Percentiles rank a stretch among this genome's conserved stretches.
These are phyloP conservation scores for Agelaius phoeniceus DNA, from an alignment of 2,113 vertebrate species.

Conservation along the genomic window DNA sequence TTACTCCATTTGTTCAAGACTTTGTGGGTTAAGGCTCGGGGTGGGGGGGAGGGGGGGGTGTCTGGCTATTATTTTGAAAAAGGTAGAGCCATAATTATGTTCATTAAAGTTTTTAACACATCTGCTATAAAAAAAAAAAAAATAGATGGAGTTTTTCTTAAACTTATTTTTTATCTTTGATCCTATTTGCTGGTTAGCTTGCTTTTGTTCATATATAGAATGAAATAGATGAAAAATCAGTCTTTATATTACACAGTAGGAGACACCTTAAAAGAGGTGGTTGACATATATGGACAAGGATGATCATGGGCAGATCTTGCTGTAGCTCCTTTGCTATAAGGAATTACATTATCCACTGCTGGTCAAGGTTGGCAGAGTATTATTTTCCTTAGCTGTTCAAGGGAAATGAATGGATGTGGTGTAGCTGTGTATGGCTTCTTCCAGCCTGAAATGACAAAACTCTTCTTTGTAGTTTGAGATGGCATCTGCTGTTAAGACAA, in stretches of 20 bases:
- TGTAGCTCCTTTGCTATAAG: neutral
- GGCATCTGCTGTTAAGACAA: neutral
- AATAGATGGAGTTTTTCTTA: neutral
- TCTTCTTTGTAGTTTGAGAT: neutral
- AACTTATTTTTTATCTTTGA: neutral
- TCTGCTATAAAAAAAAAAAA: neutral
- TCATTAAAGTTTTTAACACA: neutral
- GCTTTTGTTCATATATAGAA: neutral
- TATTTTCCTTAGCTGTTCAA: neutral
- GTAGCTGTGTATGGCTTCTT: neutral
- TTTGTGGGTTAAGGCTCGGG: neutral
- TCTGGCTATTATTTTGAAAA: neutral
- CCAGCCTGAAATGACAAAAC: neutral
- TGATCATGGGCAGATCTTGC: neutral
- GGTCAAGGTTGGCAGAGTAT: neutral
- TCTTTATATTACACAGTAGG: neutral
- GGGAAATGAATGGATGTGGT: neutral
- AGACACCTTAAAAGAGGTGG: neutral
- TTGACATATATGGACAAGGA: neutral
- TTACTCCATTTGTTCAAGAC: neutral
- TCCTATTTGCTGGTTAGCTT: neutral
- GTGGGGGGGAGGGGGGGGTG: accelerated
- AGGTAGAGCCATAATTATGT: neutral
- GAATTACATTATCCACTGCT: neutral
- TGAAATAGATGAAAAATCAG: neutral